Base-by-base conservation (phyloP, 1,140 invertebrate species). In the Bicyclus anynana region DNA sequence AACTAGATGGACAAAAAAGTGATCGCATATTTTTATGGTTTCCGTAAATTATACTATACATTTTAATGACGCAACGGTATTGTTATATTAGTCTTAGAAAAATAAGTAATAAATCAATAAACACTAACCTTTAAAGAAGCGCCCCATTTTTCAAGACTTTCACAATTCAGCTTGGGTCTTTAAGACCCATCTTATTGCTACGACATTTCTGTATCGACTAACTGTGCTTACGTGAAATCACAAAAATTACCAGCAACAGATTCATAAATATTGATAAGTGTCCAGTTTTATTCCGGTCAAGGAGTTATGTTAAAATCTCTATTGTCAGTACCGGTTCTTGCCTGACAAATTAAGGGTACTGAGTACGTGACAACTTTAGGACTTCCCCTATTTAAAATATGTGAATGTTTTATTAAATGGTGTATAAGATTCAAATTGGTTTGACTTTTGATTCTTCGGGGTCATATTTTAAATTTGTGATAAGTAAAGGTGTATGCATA, bases 211-310 rank as follows among this genome's bases (percentile, higher is more conserved):
- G 52, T 57, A 60, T 64, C 54, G 50, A 87, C 84, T 87, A 74
- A 78, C 50, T 58, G 18, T 52, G 51, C 17, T 63, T 58, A 33
- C 29, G 10, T 33, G 4, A 40, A 72, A 77, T 72, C 71, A 69
- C 56, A 56, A 58, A 59, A 68, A 69, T 71, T 53, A 68, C 64
- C 60, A 29, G 64, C 62, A 59, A 68, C 53, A 48, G 66, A 69
- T 75, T 68, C 61, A 87, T 85, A 84, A 83, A 85, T 85, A 87
- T 87, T 85, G 73, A 85, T 87, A 78, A 79, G 74, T 77, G 68
- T 71, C 76, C 74, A 67, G 76, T 78, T 72, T 65, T 65, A 67
- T 57, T 74, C 78, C 72, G 80, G 84, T 85, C 82, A 87, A 87
- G 84, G 82, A 87, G 81, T 83, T 87, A 87, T 87, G 82, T 69